phyloP scores from a whole-genome alignment of 2,888 invertebrate genomes.

The Dilophus febrilis region DNA sequence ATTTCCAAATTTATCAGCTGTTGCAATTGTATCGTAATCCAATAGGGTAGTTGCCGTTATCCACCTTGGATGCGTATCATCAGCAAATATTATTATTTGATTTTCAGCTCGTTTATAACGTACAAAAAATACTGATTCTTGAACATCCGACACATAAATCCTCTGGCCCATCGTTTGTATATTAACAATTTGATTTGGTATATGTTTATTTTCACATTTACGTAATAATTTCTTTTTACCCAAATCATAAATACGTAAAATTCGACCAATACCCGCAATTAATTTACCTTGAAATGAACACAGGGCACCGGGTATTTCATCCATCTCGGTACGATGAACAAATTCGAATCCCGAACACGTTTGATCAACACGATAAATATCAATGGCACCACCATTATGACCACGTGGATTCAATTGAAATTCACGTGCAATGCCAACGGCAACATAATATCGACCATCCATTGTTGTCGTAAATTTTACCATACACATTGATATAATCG shows the following conservation, averaged over 20 bases:
- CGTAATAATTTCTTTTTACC: conserved; percentile 90
- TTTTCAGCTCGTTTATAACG: conserved; percentile 91
- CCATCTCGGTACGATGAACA: conserved; percentile 82
- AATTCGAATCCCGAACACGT: conserved; percentile 77
- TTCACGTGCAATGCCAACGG: conserved; percentile 86
- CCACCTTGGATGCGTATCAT: conserved; percentile 95
- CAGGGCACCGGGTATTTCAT: conserved; percentile 79
- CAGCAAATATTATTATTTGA: conserved; percentile 94
- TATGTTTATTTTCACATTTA: conserved; percentile 95
- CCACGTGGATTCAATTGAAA: conserved; percentile 74
- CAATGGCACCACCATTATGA: conserved; percentile 66
- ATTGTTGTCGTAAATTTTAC: conserved; percentile 53
- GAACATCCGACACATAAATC: conserved; percentile 87
- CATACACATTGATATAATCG: conserved; percentile 76
- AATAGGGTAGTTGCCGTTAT: conserved; percentile 80
- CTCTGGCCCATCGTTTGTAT: conserved; percentile 89
- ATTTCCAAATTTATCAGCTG: conserved; percentile 97
- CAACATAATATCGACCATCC: conserved; percentile 38
- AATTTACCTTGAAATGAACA: conserved; percentile 84
- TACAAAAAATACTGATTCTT: conserved; percentile 92
- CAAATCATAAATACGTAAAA: conserved; percentile 85
- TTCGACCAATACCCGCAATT: conserved; percentile 80
- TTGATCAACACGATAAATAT: conserved; percentile 59
- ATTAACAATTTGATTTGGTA: conserved; percentile 86
- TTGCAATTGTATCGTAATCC: conserved; percentile 92